Evolutionary conservation across 2,113 vertebrate genomes (phyloP).

Genomic region (Capreolus pygargus): DNA sequence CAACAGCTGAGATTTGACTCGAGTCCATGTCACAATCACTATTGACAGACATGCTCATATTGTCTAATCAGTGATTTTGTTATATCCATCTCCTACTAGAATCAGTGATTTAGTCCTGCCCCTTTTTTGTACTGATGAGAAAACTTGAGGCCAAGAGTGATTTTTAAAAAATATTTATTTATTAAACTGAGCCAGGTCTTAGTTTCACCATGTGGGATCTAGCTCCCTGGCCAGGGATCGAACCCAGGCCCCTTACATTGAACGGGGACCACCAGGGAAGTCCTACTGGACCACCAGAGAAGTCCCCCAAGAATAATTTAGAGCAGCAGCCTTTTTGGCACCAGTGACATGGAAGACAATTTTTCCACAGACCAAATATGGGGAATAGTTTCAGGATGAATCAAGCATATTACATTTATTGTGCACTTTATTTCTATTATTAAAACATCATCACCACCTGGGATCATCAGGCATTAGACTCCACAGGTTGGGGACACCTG

Average conservation of each 20-base stretch:
- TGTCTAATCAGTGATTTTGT: not conserved
- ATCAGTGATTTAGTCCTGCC: not conserved
- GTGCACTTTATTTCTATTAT: not conserved
- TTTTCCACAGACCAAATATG: not conserved
- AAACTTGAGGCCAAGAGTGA: not conserved
- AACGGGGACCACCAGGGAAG: not conserved
- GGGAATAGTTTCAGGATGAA: not conserved
- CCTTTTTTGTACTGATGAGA: not conserved
- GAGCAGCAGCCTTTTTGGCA: not conserved
- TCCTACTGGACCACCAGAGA: not conserved
- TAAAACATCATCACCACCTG: not conserved
- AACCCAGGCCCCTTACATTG: not conserved
- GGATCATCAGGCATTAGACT: not conserved
- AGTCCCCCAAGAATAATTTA: not conserved
- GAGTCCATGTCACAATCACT: not conserved
- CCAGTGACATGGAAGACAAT: not conserved
- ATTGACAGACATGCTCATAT: fast-evolving
- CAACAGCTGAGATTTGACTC: not conserved
- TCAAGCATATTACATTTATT: not conserved
- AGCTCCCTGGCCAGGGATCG: not conserved
- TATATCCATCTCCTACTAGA: not conserved
- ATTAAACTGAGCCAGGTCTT: not conserved
- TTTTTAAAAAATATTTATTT: not conserved
- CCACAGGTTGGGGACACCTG: not conserved
- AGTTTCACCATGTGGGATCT: not conserved